Evolutionary conservation across 1,140 invertebrate genomes (phyloP).

Genomic region (Samia ricini): DNA sequence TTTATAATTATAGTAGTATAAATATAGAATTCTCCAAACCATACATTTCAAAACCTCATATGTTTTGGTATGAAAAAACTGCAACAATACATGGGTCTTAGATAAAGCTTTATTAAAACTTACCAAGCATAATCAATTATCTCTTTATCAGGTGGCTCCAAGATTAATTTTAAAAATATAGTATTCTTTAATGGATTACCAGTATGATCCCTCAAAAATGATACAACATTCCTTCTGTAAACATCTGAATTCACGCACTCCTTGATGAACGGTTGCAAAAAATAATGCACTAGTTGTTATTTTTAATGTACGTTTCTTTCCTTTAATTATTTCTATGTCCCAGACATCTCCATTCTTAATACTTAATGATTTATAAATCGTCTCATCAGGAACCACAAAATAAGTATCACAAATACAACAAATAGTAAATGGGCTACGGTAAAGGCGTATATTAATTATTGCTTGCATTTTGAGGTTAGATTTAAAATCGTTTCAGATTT

Average conservation of each 20-base stretch:
- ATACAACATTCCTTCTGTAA: constrained; percentile 52
- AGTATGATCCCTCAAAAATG: constrained; percentile 37
- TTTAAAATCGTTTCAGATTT: constrained; percentile 9
- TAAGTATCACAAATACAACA: constrained; percentile 53
- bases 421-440: constrained; percentile 43
- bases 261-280: constrained; percentile 56
- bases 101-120: constrained; percentile 36
- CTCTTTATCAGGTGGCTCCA: constrained; percentile 78
- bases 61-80: neutral
- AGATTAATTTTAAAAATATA: constrained; percentile 56
- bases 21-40: too few relatives aligned
- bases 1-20: too few relatives aligned
- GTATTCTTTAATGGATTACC: constrained; percentile 35
- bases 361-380: constrained; percentile 38
- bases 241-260: constrained; percentile 52
- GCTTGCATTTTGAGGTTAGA: constrained; percentile 45
- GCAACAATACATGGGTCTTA: too few relatives aligned
- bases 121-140: constrained; percentile 84
- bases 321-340: constrained; percentile 18
- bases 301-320: constrained; percentile 35
- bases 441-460: constrained; percentile 48
- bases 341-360: constrained; percentile 34
- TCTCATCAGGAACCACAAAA: constrained; percentile 40
- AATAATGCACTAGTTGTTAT: constrained; percentile 44
- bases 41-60: too few relatives aligned